Conservation (phyloP, 2,888 invertebrate genomes). For the Drosophila vallismaia region DNA sequence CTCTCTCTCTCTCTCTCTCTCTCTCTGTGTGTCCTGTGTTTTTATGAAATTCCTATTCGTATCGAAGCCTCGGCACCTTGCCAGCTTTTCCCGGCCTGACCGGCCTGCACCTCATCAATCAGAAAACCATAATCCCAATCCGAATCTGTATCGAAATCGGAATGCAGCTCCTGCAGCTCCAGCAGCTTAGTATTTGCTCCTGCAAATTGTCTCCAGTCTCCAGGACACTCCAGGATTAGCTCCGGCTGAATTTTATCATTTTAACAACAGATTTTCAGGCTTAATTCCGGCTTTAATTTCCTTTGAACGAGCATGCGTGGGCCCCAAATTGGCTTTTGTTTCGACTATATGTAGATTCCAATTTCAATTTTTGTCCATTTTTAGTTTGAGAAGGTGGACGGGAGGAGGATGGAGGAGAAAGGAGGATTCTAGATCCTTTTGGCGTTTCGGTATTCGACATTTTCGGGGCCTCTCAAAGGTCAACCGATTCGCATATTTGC, state of each 20-base stretch:
- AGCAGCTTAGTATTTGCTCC: conserved; percentile 6
- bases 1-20: not conserved
- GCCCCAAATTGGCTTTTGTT: conserved; percentile 15
- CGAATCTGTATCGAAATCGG: not conserved
- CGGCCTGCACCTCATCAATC: conserved; percentile 29
- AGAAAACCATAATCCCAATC: conserved; percentile 12
- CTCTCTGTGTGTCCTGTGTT: not conserved
- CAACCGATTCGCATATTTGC: conserved; percentile 21
- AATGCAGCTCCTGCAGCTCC: conserved; percentile 11
- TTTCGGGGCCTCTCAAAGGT: conserved; percentile 15
- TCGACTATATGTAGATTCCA: not conserved
- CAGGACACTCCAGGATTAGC: conserved; percentile 11
- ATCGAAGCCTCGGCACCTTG: no score
- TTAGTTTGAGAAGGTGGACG: no score
- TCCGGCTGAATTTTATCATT: no score
- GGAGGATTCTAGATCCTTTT: not conserved
- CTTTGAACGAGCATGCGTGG: not conserved
- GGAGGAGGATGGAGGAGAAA: no score
- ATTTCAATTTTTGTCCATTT: conserved; percentile 1
- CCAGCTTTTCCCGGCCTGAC: no score
- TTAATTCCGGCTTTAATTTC: not conserved
- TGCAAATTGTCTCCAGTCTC: conserved; percentile 27
- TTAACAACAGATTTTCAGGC: no score
- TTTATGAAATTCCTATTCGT: not conserved
- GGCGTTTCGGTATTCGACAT: not conserved